Evolutionary conservation across 1,140 invertebrate genomes (phyloP), one percentile per base, ranked within the genome.

Genomic region (Rhynchophorus ferrugineus): DNA sequence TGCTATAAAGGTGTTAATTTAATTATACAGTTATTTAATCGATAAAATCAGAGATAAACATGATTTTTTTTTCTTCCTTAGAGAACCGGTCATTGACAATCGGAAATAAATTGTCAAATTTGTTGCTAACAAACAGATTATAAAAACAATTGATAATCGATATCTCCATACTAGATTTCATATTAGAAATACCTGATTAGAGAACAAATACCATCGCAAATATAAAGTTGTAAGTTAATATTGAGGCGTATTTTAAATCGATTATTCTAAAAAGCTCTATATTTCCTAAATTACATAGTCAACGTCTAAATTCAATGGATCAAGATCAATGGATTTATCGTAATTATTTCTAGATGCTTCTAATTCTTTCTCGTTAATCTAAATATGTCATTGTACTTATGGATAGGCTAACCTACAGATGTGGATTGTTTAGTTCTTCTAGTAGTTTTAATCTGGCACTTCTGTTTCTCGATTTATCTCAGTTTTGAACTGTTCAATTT

Each of bases 301-400:
- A 24, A 11, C 21, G 3, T 11, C 9, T 43, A 43, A 16, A 24
- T 17, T 41, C 14, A 44, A 29, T 44, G 43, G 24, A 38, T 47
- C 20, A n/a, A n/a, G n/a, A n/a, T n/a, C n/a, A n/a, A 22, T 37
- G 37, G 37, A 14, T 11, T 18, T 43, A 43, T 38, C 35, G 35
- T 38, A 35, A 44, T 44, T 37, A 38, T 36, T 38, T 38, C 14
- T 13, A 29, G 34, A 42, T 44, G 19, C 19, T 3, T 19, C 43
- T 18, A 44, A 18, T 16, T 33, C 9, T 16, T 2, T 33, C 33
- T 13, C 35, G n/a, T 13, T 17, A 8, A 18, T 49, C 49, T 52
- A 52, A 52, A 44, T 52, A 45, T 52, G 51, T 47, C 51, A 54
- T 54, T 54, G 44, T n/a, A n/a, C n/a, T n/a, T n/a, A n/a, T n/a